Evolutionary conservation across 2,797 vertebrate species (phyloP), one percentile per base, ranked within the genome.

Genomic region (Callimico goeldii): DNA sequence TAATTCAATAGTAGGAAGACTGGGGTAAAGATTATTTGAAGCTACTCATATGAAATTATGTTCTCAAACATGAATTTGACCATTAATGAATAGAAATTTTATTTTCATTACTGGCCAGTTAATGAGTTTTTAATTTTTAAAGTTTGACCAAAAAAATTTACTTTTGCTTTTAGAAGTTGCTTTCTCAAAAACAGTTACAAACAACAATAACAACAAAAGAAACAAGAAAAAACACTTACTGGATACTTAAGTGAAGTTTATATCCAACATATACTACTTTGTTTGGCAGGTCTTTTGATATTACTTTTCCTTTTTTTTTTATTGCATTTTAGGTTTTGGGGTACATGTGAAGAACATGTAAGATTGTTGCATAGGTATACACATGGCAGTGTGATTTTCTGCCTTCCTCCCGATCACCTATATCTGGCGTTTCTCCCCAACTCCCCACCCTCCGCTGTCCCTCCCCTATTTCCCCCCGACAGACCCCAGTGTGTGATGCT

Each of bases 71-170:
- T 36, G 19, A 95, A 76, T 92, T 48, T 85, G 36, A 15, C 43
- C 26, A 73, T 28, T 88, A 43, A 75, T 48, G 19, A 92, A 9
- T 26, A 85, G 2, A 58, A 39, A 15, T 24, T 85, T 88, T 82
- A 92, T 88, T 96, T 95, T 96, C 41, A 58, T 77, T 52, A 85
- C 24, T 48, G 36, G 80, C 41, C 20, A 77, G 36, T 70, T 86
- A 36, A 58, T n/a, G 64, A 72, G 39, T n/a, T 95, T 92, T 46
- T 39, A 50, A 52, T 72, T 80, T 83, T 96, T 52, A 70, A 86
- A 84, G 13, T 83, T 83, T 86, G 39, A 92, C 9, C 50, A 92
- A 73, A 93, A 73, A 93, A 85, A 15, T 41, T 0, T 20, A 48
- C 6, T 75, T 97, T 41, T 72, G 43, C 33, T 36, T 73, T 88